Conservation (phyloP, 1,140 invertebrate genomes). For the Luehdorfia chinensis region DNA sequence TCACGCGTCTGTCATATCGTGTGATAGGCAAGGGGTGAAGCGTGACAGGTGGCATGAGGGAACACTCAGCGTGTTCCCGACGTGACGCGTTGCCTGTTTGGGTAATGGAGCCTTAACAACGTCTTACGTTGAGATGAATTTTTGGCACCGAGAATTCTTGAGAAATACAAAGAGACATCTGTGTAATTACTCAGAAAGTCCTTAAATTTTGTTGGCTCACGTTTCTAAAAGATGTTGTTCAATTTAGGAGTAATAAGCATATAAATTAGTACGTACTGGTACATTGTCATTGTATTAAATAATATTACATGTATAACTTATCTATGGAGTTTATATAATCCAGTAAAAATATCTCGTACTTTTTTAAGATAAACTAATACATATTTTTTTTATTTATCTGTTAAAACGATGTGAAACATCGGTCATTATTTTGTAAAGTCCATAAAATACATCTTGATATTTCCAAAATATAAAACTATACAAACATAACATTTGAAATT, state of each 20-base stretch:
- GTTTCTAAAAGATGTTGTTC: neutral
- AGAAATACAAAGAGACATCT: no score
- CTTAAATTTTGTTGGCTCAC: neutral
- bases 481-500: no score
- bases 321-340: no score
- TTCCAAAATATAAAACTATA: no score
- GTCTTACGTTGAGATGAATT: conserved; percentile 11
- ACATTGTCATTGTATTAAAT: no score
- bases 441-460: no score
- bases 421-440: no score
- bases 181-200: conserved; percentile 4
- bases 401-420: no score
- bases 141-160: neutral
- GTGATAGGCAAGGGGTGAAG: conserved; percentile 20
- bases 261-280: neutral
- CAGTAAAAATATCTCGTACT: no score
- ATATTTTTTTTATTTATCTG: no score
- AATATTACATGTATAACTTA: no score
- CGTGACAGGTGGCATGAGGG: conserved; percentile 11
- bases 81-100: conserved; percentile 7
- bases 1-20: conserved; percentile 27
- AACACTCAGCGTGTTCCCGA: conserved; percentile 8
- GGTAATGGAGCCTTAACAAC: conserved; percentile 18
- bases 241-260: neutral
- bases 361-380: no score